phyloP scores from a whole-genome alignment of 2,797 vertebrate species.

The Cossypha polioptera region DNA sequence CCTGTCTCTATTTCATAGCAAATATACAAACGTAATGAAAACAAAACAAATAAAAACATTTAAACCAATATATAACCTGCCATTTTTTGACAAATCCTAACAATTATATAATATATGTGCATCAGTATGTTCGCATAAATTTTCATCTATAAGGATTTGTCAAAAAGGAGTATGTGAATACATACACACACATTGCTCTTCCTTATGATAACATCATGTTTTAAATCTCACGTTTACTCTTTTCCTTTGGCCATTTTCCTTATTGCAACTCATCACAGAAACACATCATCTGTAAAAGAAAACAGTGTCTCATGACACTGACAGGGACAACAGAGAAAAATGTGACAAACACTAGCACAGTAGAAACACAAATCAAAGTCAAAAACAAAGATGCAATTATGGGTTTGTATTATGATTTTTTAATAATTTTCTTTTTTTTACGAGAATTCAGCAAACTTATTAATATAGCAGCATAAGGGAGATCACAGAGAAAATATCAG shows the following conservation, averaged over 20 bases:
- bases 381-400: neutral
- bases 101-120: neutral
- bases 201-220: neutral
- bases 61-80: neutral
- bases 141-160: neutral
- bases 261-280: neutral
- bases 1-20: neutral
- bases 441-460: neutral
- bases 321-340: neutral
- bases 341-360: neutral
- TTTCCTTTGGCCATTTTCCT: neutral
- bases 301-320: neutral
- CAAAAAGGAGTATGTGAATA: neutral
- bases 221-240: neutral
- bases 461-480: neutral
- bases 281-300: neutral
- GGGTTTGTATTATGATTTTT: neutral
- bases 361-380: neutral
- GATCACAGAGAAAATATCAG: neutral
- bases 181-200: neutral
- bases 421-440: neutral
- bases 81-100: neutral
- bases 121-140: rapidly evolving
- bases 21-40: neutral
- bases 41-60: neutral